A percentile compares a stretch with the other conserved stretches of the same genome.
These are phyloP conservation scores for Coenonympha glycerion DNA, from an alignment of 2,888 invertebrate species.

Conservation along the genomic window DNA sequence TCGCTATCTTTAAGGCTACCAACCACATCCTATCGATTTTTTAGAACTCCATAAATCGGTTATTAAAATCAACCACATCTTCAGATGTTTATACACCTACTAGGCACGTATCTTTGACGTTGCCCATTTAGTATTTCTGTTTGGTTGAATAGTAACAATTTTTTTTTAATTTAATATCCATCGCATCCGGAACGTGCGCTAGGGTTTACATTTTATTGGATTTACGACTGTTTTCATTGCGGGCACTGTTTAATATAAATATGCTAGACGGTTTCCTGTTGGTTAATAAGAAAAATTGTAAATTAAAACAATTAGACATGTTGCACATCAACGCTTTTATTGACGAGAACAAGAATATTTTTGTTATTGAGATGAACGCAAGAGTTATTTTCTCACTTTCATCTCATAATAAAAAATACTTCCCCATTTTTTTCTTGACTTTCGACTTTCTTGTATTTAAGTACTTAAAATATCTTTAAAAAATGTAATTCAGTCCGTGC, in stretches of 20 bases:
- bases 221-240: constrained; percentile 75
- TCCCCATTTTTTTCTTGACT: too few species aligned
- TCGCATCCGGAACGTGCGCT: constrained; percentile 56
- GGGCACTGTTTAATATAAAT: constrained; percentile 71
- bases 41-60: constrained; percentile 53
- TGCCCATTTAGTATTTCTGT: constrained; percentile 52
- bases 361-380: background rate
- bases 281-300: constrained; percentile 62
- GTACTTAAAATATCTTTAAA: too few species aligned
- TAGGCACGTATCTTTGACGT: constrained; percentile 33
- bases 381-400: background rate
- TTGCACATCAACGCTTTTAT: constrained; percentile 26
- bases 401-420: too few species aligned
- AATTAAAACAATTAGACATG: constrained; percentile 63
- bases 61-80: constrained; percentile 60
- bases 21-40: constrained; percentile 64
- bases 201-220: constrained; percentile 69
- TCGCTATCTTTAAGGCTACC: constrained; percentile 39
- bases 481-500: too few species aligned
- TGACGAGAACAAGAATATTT: background rate
- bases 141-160: constrained; percentile 57
- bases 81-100: constrained; percentile 23
- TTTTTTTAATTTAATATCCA: constrained; percentile 61
- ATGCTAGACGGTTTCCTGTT: constrained; percentile 66
- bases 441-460: too few species aligned